These are phyloP conservation scores for Austrofundulus limnaeus DNA, from an alignment of 2,113 vertebrate genomes.

Conservation along the genomic window DNA sequence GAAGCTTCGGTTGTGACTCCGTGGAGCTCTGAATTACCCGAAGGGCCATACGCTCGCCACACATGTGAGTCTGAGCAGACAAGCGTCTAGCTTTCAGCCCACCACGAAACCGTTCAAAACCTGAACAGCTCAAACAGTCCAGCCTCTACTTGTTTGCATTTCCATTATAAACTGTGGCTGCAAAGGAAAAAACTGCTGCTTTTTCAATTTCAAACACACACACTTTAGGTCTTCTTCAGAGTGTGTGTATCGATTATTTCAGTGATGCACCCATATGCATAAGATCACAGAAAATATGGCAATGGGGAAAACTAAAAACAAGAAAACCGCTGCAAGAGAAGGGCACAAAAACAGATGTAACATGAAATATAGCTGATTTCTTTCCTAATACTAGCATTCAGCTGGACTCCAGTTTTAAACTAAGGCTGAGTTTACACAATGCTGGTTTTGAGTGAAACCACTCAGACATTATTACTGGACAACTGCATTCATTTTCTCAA, in stretches of 20 bases:
- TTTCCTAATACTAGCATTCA: neutral
- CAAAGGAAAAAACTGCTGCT: neutral
- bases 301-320: conserved; percentile 18
- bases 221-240: neutral
- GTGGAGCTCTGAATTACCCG: conserved; percentile 28
- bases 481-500: no score
- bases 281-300: neutral
- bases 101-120: neutral
- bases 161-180: neutral
- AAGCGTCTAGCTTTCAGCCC: neutral
- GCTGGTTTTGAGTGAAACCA: no score
- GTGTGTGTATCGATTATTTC: neutral
- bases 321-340: neutral
- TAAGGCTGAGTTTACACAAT: no score
- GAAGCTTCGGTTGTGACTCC: conserved; percentile 44
- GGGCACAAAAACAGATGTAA: conserved; percentile 10
- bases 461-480: no score
- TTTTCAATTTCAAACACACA: neutral
- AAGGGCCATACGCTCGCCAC: conserved; percentile 17
- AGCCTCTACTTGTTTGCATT: conserved; percentile 5
- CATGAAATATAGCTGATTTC: conserved; percentile 5
- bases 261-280: neutral
- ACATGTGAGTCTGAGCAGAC: neutral
- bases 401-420: no score
- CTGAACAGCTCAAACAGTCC: neutral